Evolutionary conservation across 2,113 vertebrate species (phyloP).

Genomic region (Falcunculus frontatus): DNA sequence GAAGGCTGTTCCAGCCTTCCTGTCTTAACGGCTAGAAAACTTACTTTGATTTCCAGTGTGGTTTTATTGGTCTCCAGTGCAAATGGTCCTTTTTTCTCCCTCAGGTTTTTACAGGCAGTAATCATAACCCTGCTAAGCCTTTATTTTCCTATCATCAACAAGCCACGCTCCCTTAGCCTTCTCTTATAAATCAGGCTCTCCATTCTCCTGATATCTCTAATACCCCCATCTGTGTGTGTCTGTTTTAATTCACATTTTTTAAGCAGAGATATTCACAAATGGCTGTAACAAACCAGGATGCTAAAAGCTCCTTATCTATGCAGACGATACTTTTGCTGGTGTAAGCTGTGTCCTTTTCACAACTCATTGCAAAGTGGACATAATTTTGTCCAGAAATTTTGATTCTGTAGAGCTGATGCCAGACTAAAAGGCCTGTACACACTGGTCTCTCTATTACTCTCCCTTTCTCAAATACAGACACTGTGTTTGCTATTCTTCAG

Average conservation of each 20-base stretch:
- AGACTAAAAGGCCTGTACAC: background rate
- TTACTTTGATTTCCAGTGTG: background rate
- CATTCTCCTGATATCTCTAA: background rate
- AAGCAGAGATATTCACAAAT: background rate
- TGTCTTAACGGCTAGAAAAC: background rate
- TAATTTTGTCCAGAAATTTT: background rate
- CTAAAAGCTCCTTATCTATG: background rate
- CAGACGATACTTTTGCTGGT: background rate
- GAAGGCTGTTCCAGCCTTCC: background rate
- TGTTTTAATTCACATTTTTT: background rate
- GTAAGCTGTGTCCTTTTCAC: background rate
- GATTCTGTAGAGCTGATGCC: background rate
- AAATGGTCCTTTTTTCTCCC: background rate
- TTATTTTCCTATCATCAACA: background rate
- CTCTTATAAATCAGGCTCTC: slow-evolving; percentile 4
- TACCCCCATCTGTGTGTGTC: background rate
- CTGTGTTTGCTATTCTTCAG: slow-evolving; percentile 29
- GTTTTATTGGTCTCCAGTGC: background rate
- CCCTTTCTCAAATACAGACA: slow-evolving; percentile 9
- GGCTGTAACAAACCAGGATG: background rate
- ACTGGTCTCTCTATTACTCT: background rate
- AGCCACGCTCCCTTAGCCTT: background rate
- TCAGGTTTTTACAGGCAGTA: background rate
- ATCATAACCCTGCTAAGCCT: background rate
- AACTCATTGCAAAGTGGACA: background rate